Percentiles rank a stretch among this genome's conserved stretches.
These are phyloP conservation scores for Ectropis crepuscularia DNA, from an alignment of 2,888 invertebrate species.

Conservation along the genomic window DNA sequence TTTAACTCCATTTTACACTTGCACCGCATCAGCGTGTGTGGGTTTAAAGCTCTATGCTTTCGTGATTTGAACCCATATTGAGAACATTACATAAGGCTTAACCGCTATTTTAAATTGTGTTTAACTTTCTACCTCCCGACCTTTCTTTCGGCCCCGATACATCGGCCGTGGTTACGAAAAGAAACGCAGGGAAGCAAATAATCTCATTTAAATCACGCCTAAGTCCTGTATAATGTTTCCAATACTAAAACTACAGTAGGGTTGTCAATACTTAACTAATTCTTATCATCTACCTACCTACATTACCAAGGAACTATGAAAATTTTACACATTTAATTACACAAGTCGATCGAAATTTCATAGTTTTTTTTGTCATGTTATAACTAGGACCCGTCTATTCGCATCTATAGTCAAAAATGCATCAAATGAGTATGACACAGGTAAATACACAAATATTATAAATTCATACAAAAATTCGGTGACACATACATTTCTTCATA, in stretches of 20 bases:
- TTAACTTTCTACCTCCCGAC: too few species aligned
- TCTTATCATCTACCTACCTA: constrained; percentile 10
- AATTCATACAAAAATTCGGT: constrained; percentile 77
- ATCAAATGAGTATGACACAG: constrained; percentile 81
- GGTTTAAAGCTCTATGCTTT: too few species aligned
- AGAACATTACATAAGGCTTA: too few species aligned
- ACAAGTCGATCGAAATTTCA: constrained; percentile 4
- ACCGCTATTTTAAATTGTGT: too few species aligned
- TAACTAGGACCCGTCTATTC: constrained; percentile 23
- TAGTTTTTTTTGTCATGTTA: constrained; percentile 18
- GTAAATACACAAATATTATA: constrained; percentile 64
- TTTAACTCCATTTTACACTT: too few species aligned
- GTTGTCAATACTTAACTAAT: not conserved
- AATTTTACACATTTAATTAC: constrained; percentile 7
- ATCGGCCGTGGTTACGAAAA: too few species aligned
- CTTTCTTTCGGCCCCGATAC: too few species aligned
- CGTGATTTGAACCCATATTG: too few species aligned
- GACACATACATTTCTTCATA: constrained; percentile 57
- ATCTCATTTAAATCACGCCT: too few species aligned
- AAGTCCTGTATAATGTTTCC: not conserved
- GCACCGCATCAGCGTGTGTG: too few species aligned
- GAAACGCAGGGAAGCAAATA: not conserved
- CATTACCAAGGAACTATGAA: constrained; percentile 10
- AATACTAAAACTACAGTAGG: not conserved
- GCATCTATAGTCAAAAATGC: constrained; percentile 68